These are phyloP conservation scores for Acanthurus tractus DNA, from an alignment of 2,797 vertebrate species.

Conservation along the genomic window DNA sequence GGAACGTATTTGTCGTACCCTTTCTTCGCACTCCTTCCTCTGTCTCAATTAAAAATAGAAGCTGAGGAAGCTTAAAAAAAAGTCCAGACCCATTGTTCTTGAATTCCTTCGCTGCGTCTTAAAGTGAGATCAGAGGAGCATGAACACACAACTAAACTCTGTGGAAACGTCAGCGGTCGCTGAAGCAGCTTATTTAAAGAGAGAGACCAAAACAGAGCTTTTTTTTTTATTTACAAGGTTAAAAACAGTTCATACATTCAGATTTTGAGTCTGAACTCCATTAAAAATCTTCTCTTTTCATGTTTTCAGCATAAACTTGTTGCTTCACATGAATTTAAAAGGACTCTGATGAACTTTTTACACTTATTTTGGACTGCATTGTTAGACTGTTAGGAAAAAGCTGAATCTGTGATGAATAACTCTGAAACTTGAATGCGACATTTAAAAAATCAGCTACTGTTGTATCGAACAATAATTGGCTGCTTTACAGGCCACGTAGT, in stretches of 20 bases:
- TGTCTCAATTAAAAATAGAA: slow-evolving; percentile 79
- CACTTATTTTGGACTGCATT: neutral
- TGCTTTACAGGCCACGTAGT: slow-evolving; percentile 11
- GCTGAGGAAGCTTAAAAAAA: slow-evolving; percentile 70
- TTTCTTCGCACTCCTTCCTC: slow-evolving; percentile 44
- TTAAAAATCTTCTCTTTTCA: neutral
- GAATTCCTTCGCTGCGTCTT: slow-evolving; percentile 58
- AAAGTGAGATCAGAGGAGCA: slow-evolving; percentile 54
- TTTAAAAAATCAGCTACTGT: neutral
- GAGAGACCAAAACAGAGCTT: neutral
- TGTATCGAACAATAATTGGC: slow-evolving; percentile 15
- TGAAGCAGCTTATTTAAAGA: neutral
- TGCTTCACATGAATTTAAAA: too few relatives aligned
- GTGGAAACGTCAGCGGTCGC: neutral
- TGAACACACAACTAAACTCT: slow-evolving; percentile 11
- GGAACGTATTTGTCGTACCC: slow-evolving; percentile 35
- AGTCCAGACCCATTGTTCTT: slow-evolving; percentile 72
- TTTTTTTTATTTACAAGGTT: neutral
- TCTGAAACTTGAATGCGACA: neutral
- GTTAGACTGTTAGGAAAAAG: neutral
- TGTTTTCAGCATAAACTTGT: too few relatives aligned
- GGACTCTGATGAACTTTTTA: too few relatives aligned
- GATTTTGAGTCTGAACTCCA: too few relatives aligned
- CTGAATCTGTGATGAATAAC: neutral
- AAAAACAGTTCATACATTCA: neutral